These are phyloP conservation scores for Pseudopipra pipra DNA, from an alignment of 2,113 vertebrate genomes.

Conservation along the genomic window DNA sequence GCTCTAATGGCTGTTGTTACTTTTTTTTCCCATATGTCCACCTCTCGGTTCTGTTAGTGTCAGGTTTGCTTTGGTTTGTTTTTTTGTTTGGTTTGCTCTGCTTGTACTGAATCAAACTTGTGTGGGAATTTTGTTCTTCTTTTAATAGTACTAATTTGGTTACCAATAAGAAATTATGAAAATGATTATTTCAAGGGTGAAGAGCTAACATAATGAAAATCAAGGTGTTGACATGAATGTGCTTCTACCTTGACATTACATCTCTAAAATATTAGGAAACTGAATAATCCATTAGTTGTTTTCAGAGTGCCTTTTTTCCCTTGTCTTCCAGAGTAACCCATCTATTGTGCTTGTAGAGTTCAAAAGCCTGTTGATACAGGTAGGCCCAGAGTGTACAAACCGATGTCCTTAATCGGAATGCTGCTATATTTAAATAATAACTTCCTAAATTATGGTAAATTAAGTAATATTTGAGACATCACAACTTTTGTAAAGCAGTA, in stretches of 20 bases:
- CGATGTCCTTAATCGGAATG: background rate
- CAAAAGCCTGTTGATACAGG: background rate
- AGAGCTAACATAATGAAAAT: background rate
- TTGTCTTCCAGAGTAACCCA: background rate
- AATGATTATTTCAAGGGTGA: background rate
- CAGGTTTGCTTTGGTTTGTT: accelerated
- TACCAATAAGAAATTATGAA: background rate
- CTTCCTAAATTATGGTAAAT: background rate
- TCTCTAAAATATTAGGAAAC: background rate
- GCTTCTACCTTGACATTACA: background rate
- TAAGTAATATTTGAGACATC: background rate
- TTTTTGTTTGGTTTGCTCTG: background rate
- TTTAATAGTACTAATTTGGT: background rate
- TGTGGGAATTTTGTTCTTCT: background rate
- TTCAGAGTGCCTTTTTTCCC: background rate
- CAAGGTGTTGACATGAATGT: background rate
- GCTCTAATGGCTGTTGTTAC: background rate
- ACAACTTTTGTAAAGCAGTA: background rate
- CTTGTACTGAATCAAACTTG: background rate
- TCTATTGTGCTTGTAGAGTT: background rate
- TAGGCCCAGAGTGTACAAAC: background rate
- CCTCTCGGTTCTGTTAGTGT: background rate
- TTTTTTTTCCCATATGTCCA: background rate
- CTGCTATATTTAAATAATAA: background rate
- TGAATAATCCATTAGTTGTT: background rate